phyloP scores from a whole-genome alignment of 2,888 invertebrate genomes.

The Nasonia oneida region DNA sequence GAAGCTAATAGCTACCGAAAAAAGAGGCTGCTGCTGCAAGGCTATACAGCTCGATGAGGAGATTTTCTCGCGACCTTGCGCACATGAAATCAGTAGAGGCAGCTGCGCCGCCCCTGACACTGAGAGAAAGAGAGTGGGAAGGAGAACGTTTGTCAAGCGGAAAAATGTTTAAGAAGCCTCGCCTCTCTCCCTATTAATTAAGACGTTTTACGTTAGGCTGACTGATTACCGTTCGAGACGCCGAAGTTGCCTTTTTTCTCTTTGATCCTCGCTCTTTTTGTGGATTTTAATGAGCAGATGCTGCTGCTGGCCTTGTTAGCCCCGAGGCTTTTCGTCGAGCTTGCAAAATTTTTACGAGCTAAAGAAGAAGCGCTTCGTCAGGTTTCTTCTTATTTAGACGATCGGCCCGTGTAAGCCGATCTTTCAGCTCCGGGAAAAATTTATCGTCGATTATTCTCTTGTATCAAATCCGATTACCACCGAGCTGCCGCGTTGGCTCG shows the following conservation, averaged over 20 bases:
- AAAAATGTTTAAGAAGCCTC: slow-evolving; percentile 47
- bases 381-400: not conserved
- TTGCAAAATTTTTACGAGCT: not conserved
- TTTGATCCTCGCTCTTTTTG: not conserved
- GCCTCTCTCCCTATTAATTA: slow-evolving; percentile 5
- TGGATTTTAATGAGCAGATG: slow-evolving; percentile 7
- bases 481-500: not conserved
- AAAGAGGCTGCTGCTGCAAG: not conserved
- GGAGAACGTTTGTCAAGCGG: slow-evolving; percentile 26
- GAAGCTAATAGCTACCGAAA: not conserved
- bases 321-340: not conserved
- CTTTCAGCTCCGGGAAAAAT: not conserved
- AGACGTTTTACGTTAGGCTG: not conserved
- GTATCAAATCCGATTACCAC: not conserved
- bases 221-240: slow-evolving; percentile 24
- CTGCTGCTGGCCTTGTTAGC: not conserved
- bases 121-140: not conserved
- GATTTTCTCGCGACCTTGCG: slow-evolving; percentile 41
- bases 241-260: not conserved
- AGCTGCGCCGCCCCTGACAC: slow-evolving; percentile 23
- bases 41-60: not conserved
- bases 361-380: not conserved
- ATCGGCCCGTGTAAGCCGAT: not conserved
- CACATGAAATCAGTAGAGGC: not conserved
- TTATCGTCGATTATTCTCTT: not conserved